Base-by-base conservation (phyloP, 2,113 vertebrate genomes). In the Strigops habroptila region DNA sequence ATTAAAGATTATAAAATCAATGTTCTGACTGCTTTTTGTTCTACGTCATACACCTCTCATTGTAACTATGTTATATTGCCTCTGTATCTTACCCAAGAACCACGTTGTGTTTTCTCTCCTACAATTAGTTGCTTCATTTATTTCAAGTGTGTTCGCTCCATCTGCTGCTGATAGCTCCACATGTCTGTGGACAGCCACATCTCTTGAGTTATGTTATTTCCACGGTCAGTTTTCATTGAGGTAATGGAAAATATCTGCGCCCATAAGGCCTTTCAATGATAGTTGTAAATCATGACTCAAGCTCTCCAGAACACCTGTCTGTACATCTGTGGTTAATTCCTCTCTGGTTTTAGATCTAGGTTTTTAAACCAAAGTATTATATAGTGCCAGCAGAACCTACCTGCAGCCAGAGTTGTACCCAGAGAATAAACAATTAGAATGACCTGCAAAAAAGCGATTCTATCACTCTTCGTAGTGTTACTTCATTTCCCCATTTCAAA, bases 201-300 rank as follows among this genome's bases (percentile, higher is more conserved):
- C 46, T 59, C 64, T 39, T 44, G 25, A 90, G 78, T 37, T 76
- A 39, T 51, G 23, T 35, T 82, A 63, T 71, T 51, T 89, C 70
- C 5, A 2, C 1, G 0, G 51, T 75, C 64, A 51, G 12, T 51
- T 60, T 93, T 88, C 67, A 63, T 3, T 90, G 88, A 85, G n/a
- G 77, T 84, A 88, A 76, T 91, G 90, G 94, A 92, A 95, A 96
- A 86, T 65, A 10, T 18, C 76, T 23, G 9, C 65, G 33, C 37
- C 18, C 19, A 37, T 31, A 87, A 87, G 25, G 22, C 24, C 39
- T 68, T 88, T 63, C 79, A 63, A 33, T 59, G 43, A 39, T 8
- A 48, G 57, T 9, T 13, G 0, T 76, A 95, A 95, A 93, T 73
- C 53, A 21, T 51, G 39, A 41, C 70, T 88, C 5, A 11, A 9